Conservation (phyloP, 2,113 vertebrate genomes). For the Dromiciops gliroides region DNA sequence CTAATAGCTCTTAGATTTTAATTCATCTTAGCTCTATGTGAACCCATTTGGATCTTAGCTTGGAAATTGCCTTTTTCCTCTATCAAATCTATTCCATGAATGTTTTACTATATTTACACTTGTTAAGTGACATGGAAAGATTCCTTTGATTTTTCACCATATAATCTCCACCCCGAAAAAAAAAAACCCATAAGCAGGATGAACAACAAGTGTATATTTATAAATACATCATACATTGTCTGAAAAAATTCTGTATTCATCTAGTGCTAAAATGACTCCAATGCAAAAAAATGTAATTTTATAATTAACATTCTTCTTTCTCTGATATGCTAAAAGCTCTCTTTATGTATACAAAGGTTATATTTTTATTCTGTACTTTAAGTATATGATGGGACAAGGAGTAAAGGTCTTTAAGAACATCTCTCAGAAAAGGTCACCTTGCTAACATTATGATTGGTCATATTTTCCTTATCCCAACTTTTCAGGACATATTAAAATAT, state of each 20-base stretch:
- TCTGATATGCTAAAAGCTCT: neutral
- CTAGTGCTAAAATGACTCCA: neutral
- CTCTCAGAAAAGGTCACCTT: neutral
- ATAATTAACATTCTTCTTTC: neutral
- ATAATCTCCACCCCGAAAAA: neutral
- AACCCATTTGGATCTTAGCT: neutral
- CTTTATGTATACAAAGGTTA: neutral
- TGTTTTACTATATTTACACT: neutral
- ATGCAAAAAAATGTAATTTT: neutral
- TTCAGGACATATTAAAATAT: neutral
- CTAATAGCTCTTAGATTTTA: neutral
- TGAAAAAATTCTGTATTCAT: neutral
- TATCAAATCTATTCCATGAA: neutral
- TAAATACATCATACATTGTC: neutral
- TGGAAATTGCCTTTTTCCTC: neutral
- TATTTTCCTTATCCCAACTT: neutral
- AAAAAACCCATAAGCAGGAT: neutral
- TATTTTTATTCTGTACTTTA: neutral
- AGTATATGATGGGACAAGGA: neutral
- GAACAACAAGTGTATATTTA: neutral
- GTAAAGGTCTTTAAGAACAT: neutral
- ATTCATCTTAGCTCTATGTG: neutral
- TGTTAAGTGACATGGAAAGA: neutral
- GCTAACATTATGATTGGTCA: neutral
- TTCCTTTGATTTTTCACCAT: neutral